Conservation (phyloP, 2,113 vertebrate species). For the Phalacrocorax carbo region DNA sequence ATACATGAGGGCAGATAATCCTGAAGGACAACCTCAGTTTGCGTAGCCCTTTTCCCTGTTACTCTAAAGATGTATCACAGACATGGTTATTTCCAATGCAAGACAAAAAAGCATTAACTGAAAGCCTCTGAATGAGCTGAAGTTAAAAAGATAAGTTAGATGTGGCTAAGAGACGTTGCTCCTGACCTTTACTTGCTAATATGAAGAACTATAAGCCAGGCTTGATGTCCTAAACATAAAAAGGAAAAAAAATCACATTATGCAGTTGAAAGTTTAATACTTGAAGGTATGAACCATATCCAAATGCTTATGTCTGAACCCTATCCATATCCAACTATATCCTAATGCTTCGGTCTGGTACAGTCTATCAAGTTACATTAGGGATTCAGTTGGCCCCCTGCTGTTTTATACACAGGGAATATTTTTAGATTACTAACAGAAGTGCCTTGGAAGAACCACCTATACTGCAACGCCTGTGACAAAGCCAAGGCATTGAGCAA, state of each 20-base stretch:
- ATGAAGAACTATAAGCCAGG: neutral
- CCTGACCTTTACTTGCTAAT: neutral
- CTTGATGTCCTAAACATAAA: neutral
- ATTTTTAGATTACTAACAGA: neutral
- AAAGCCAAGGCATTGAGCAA: neutral
- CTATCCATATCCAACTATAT: neutral
- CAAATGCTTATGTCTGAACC: neutral
- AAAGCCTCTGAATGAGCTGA: neutral
- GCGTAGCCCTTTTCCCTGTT: neutral
- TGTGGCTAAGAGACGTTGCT: neutral
- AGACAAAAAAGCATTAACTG: neutral
- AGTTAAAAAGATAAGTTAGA: neutral
- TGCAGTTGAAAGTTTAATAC: neutral
- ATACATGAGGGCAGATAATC: neutral
- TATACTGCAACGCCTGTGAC: neutral
- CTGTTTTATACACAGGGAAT: neutral
- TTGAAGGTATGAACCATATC: neutral
- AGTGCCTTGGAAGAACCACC: neutral
- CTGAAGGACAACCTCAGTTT: neutral
- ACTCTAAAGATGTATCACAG: neutral
- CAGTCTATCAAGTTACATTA: neutral
- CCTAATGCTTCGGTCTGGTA: neutral
- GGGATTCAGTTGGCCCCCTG: neutral
- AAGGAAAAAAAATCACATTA: neutral
- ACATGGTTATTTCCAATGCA: neutral